phyloP scores from a whole-genome alignment of 1,140 invertebrate species.

The Drosophila albomicans region DNA sequence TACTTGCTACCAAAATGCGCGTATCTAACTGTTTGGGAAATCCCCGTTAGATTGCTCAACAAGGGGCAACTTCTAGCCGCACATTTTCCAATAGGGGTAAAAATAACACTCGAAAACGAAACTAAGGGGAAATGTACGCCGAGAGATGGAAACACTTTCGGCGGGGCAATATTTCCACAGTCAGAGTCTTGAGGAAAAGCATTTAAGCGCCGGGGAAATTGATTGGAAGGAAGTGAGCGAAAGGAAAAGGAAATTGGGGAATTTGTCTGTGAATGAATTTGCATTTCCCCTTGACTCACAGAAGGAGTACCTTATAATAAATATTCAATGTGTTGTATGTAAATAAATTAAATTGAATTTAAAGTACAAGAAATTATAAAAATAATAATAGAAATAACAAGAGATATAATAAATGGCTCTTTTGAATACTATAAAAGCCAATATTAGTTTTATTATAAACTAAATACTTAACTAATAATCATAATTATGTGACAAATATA shows the following conservation, averaged over 20 bases:
- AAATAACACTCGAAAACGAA: not conserved
- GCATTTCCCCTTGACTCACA: not conserved
- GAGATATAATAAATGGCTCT: too few species aligned
- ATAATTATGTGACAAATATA: too few species aligned
- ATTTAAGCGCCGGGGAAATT: not conserved
- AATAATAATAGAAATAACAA: too few species aligned
- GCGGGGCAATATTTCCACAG: constrained; percentile 25
- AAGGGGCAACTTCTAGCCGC: not conserved
- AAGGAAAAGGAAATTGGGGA: constrained; percentile 20
- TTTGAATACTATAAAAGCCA: too few species aligned
- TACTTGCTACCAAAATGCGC: constrained; percentile 26
- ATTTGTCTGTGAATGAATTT: constrained; percentile 16
- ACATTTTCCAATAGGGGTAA: constrained; percentile 36
- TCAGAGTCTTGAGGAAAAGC: not conserved
- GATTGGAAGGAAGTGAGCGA: not conserved
- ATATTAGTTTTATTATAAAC: too few species aligned
- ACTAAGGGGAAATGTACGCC: constrained; percentile 10
- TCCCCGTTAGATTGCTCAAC: not conserved
- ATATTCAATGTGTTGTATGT: not conserved
- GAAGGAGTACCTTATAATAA: not conserved
- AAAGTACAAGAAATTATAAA: too few species aligned
- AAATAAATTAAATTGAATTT: not conserved
- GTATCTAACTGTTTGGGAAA: not conserved
- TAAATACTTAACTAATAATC: too few species aligned
- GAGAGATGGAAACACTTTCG: not conserved